These are phyloP conservation scores for Schrankia costaestrigalis DNA, from an alignment of 2,888 invertebrate genomes.

Conservation along the genomic window DNA sequence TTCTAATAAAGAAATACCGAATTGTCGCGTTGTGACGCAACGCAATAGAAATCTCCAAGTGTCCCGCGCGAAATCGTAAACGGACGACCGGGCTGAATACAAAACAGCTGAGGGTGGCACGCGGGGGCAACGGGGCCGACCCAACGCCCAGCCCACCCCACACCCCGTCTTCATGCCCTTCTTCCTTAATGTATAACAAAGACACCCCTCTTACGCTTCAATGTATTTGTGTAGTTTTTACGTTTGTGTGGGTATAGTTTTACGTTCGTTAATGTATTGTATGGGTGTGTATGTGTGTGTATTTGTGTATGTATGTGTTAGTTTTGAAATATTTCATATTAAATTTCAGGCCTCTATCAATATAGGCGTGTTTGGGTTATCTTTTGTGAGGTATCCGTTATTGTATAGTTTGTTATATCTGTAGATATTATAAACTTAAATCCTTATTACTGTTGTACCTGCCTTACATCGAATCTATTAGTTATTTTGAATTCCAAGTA, in stretches of 20 bases:
- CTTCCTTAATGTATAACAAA: conserved; percentile 80
- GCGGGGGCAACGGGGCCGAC: conserved; percentile 39
- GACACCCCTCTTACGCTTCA: conserved; percentile 75
- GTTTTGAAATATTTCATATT: conserved; percentile 75
- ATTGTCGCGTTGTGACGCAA: conserved; percentile 56
- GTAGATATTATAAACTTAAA: conserved; percentile 23
- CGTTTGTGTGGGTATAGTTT: conserved; percentile 62
- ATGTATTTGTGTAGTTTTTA: conserved; percentile 65
- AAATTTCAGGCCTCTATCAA: conserved; percentile 77
- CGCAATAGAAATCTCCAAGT: conserved; percentile 72
- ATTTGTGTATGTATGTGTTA: conserved; percentile 36
- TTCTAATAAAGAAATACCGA: conserved; percentile 73
- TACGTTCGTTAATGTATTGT: conserved; percentile 28
- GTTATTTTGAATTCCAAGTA: background rate
- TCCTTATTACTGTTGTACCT: conserved; percentile 17
- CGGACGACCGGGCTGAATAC: conserved; percentile 73
- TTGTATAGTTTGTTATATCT: conserved; percentile 34
- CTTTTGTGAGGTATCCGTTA: conserved; percentile 55
- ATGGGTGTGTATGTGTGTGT: conserved; percentile 31
- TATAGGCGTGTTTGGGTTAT: conserved; percentile 62
- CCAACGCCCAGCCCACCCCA: conserved; percentile 21
- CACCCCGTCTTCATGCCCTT: conserved; percentile 69
- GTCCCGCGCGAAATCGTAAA: conserved; percentile 77
- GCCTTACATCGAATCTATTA: conserved; percentile 1
- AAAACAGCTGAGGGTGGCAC: conserved; percentile 56